Percentiles rank a stretch among this genome's conserved stretches.
Conservation (phyloP, 2,113 vertebrate species). For the Rhizomys pruinosus region DNA sequence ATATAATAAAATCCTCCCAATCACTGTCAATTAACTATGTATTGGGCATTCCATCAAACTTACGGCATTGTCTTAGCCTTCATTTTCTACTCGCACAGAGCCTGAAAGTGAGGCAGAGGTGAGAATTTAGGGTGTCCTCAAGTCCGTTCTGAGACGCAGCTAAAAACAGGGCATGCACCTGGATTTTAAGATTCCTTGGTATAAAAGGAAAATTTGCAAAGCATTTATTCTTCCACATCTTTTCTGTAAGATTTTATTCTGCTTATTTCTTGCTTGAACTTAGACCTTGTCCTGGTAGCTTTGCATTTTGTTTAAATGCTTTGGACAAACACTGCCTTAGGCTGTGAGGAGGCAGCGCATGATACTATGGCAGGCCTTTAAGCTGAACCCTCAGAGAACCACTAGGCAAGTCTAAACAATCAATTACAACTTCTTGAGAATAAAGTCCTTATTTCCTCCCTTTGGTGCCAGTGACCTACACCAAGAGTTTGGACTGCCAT, state of each 20-base stretch:
- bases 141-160: neutral
- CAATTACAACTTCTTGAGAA: neutral
- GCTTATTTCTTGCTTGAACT: neutral
- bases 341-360: neutral
- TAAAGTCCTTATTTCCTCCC: neutral
- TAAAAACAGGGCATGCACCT: neutral
- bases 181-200: neutral
- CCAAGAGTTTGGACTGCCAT: neutral
- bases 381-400: neutral
- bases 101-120: neutral
- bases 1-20: neutral
- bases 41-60: neutral
- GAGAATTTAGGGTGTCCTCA: neutral
- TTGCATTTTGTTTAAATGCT: conserved; percentile 4
- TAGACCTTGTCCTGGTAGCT: neutral
- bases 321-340: neutral
- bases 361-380: conserved; percentile 3
- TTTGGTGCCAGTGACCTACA: neutral
- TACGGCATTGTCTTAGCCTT: neutral
- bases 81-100: neutral
- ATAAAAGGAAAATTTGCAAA: no score
- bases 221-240: neutral
- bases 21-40: neutral
- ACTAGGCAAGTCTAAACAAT: neutral
- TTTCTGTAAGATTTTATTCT: neutral